A percentile compares a stretch with the other conserved stretches of the same genome.
These are phyloP conservation scores for Maniola hyperantus DNA, from an alignment of 2,888 invertebrate genomes.

Conservation along the genomic window DNA sequence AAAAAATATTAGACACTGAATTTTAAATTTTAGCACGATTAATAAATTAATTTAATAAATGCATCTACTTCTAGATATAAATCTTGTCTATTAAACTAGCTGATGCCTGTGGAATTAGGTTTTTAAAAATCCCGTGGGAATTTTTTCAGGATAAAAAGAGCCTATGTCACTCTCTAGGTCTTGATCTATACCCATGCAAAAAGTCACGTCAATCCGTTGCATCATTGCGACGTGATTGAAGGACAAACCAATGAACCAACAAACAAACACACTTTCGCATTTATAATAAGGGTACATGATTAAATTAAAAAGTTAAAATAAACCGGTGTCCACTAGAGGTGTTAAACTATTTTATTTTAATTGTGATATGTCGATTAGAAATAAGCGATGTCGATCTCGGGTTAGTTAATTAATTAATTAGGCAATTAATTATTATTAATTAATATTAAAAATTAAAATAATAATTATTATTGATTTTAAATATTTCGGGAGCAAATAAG, in stretches of 20 bases:
- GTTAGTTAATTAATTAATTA: conserved; percentile 14
- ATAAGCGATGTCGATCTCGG: conserved; percentile 38
- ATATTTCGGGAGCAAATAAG: conserved; percentile 36
- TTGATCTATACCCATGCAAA: no score
- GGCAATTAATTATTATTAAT: background rate
- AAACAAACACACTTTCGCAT: no score
- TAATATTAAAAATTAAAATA: background rate
- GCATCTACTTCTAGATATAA: background rate
- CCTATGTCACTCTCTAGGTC: no score
- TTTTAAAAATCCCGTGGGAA: no score
- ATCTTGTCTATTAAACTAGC: background rate
- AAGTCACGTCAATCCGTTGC: no score
- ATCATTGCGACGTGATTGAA: no score
- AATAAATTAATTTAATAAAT: background rate
- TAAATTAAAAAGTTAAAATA: background rate
- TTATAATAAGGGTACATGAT: no score
- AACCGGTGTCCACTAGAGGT: conserved; percentile 18
- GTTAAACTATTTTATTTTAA: conserved; percentile 24
- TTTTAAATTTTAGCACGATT: no score
- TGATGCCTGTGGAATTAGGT: no score
- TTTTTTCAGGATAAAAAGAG: no score
- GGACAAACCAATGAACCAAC: no score
- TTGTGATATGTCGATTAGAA: conserved; percentile 32
- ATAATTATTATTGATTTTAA: conserved; percentile 18
- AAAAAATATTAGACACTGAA: no score